Conservation (phyloP, 2,888 invertebrate genomes). For the Hypomecis punctinalis region DNA sequence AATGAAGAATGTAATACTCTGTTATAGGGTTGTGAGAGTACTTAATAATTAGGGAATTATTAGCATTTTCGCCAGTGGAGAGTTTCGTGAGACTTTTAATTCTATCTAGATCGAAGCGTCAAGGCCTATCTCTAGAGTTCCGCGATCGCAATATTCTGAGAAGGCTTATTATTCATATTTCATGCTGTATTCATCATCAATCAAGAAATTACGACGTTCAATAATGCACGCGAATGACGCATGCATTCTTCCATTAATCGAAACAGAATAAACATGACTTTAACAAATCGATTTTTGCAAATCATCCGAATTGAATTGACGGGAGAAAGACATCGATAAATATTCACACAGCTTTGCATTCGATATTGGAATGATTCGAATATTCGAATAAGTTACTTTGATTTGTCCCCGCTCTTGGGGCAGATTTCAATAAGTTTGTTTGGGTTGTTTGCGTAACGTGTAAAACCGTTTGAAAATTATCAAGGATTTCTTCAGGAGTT, state of each 20-base stretch:
- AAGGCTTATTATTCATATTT: conserved; percentile 18
- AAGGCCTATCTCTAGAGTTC: too few relatives aligned
- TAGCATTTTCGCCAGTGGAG: too few relatives aligned
- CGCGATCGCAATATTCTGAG: conserved; percentile 16
- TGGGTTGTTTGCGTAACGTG: conserved; percentile 37
- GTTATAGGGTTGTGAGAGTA: too few relatives aligned
- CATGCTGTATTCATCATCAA: conserved; percentile 35
- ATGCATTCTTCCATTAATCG: conserved; percentile 29
- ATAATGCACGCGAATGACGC: conserved; percentile 33
- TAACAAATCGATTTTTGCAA: conserved; percentile 36
- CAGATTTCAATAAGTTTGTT: conserved; percentile 37
- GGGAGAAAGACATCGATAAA: conserved; percentile 28
- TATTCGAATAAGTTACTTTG: conserved; percentile 14
- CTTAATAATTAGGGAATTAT: too few relatives aligned
- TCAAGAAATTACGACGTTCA: conserved; percentile 32
- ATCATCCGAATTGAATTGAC: conserved; percentile 31
- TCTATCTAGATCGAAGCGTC: too few relatives aligned
- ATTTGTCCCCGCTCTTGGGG: conserved; percentile 27
- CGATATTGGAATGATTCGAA: conserved; percentile 24
- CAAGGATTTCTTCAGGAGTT: conserved; percentile 37
- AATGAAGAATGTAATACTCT: too few relatives aligned
- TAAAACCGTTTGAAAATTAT: conserved; percentile 41
- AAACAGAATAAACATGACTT: conserved; percentile 39
- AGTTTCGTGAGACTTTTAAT: too few relatives aligned
- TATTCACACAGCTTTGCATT: conserved; percentile 16